Percentiles rank a stretch among this genome's conserved stretches.
Conservation (phyloP, 2,888 invertebrate genomes). For the Acanthosepion esculentum region DNA sequence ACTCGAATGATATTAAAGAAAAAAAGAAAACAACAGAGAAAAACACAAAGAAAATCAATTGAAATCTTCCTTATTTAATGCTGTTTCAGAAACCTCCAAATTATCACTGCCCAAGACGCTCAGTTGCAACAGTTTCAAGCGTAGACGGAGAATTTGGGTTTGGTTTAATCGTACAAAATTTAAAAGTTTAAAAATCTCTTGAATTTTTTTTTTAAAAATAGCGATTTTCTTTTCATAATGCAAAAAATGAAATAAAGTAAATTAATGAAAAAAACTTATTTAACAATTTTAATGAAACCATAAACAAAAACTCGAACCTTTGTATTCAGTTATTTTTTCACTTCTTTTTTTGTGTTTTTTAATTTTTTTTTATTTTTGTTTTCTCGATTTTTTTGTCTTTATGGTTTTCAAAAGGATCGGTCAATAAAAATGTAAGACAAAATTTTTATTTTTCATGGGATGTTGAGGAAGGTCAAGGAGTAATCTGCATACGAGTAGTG, state of each 20-base stretch:
- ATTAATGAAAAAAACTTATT: neutral
- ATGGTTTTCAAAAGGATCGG: neutral
- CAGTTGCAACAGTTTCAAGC: neutral
- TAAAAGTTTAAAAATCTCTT: neutral
- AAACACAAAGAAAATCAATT: neutral
- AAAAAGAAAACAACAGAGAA: neutral
- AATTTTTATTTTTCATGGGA: neutral
- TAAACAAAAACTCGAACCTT: neutral
- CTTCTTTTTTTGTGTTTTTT: neutral
- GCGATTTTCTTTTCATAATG: neutral
- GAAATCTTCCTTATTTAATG: neutral
- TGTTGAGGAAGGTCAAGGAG: neutral
- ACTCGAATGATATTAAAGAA: neutral
- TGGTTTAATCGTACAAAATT: neutral
- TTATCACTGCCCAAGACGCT: neutral
- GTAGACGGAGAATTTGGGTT: neutral
- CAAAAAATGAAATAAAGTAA: constrained; percentile 6
- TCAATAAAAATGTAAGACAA: neutral
- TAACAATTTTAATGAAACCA: neutral
- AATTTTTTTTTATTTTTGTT: neutral
- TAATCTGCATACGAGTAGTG: neutral
- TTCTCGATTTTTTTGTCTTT: neutral
- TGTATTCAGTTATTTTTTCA: neutral
- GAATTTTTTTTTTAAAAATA: neutral
- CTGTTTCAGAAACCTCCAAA: neutral